Evolutionary conservation across 2,113 vertebrate species (phyloP).

Genomic region (Plecotus auritus): DNA sequence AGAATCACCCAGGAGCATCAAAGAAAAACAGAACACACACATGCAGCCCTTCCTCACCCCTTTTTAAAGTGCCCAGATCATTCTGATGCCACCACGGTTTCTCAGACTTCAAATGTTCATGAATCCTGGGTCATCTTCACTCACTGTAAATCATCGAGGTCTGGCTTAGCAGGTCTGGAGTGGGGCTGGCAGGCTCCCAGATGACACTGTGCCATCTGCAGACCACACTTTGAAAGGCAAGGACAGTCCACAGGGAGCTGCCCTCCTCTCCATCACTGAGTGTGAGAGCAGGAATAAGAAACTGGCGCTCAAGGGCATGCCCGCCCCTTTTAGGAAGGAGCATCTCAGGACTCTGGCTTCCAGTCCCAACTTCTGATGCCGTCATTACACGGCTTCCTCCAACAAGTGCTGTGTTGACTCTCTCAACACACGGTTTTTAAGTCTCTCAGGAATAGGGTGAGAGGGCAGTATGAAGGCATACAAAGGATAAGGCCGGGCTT

Average conservation of each 20-base stretch:
- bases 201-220: neutral
- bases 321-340: neutral
- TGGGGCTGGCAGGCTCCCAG: neutral
- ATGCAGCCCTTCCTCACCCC: neutral
- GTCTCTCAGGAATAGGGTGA: neutral
- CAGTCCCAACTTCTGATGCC: neutral
- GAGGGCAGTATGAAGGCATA: neutral
- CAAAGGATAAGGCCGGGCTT: neutral
- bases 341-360: neutral
- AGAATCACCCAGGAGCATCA: neutral
- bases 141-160: too few relatives aligned
- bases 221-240: neutral
- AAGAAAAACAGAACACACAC: neutral
- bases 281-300: neutral
- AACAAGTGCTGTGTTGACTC: neutral
- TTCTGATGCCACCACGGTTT: neutral
- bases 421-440: neutral
- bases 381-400: neutral
- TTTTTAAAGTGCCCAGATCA: neutral
- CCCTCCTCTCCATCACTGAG: fast-evolving
- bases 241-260: neutral
- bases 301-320: neutral
- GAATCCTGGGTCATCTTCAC: neutral
- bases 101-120: neutral
- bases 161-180: neutral